These are phyloP conservation scores for Xenopus borealis DNA, from an alignment of 2,113 vertebrate species.

Conservation along the genomic window DNA sequence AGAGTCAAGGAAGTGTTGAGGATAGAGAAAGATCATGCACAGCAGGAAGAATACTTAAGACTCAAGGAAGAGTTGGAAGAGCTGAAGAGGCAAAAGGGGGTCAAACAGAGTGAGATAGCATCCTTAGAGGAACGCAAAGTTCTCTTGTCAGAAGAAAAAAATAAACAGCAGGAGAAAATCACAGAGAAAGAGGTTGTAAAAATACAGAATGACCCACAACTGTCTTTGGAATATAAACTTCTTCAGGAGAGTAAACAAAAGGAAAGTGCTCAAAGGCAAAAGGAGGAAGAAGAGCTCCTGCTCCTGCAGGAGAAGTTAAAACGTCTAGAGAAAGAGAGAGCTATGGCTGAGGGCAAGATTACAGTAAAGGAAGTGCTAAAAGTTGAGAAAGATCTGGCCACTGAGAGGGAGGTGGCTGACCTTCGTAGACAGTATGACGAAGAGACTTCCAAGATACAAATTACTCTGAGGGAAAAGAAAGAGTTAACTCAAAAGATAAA, in stretches of 20 bases:
- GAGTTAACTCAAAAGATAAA: constrained; percentile 84
- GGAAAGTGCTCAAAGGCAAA: constrained; percentile 67
- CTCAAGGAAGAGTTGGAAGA: constrained; percentile 86
- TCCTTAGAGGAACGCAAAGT: constrained; percentile 77
- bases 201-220: constrained; percentile 87
- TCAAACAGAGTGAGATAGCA: constrained; percentile 78
- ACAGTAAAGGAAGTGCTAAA: constrained; percentile 92
- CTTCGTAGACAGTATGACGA: constrained; percentile 83
- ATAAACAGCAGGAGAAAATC: constrained; percentile 79
- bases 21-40: constrained; percentile 85
- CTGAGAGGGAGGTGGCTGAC: constrained; percentile 81
- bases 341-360: constrained; percentile 90
- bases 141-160: constrained; percentile 77
- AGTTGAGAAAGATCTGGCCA: constrained; percentile 82
- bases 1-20: constrained; percentile 92
- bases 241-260: constrained; percentile 77
- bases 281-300: constrained; percentile 84
- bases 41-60: constrained; percentile 80
- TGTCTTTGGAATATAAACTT: constrained; percentile 78
- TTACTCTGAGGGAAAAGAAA: constrained; percentile 73
- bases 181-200: constrained; percentile 88
- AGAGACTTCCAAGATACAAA: constrained; percentile 76
- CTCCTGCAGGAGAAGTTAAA: constrained; percentile 86
- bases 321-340: constrained; percentile 86
- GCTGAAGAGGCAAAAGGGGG: constrained; percentile 76